Percentiles rank a stretch among this genome's conserved stretches.
phyloP scores from a whole-genome alignment of 1,140 invertebrate species.

The Cylas formicarius region DNA sequence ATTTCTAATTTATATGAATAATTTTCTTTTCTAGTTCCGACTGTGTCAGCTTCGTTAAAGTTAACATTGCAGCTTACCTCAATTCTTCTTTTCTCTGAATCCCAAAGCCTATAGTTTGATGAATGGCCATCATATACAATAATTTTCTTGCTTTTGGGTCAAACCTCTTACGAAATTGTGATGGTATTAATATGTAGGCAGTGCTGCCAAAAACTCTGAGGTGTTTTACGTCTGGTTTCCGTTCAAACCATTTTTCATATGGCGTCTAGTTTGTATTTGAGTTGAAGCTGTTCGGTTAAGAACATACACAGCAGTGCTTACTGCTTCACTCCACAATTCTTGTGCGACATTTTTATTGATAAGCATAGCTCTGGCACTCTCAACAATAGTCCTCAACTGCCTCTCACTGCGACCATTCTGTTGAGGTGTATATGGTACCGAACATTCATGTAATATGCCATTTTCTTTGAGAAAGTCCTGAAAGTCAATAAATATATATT shows the following conservation, averaged over 20 bases:
- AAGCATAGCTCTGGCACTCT: conserved; percentile 36
- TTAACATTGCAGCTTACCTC: conserved; percentile 29
- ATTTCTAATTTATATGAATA: conserved; percentile 1
- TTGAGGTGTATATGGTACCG: conserved; percentile 33
- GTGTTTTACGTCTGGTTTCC: conserved; percentile 14
- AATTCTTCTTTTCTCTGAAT: conserved; percentile 27
- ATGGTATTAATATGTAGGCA: conserved; percentile 25
- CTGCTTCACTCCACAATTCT: conserved; percentile 40
- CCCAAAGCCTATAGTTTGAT: conserved; percentile 16
- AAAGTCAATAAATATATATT: conserved; percentile 8
- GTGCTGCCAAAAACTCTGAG: conserved; percentile 34
- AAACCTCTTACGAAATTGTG: conserved; percentile 16
- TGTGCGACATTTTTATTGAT: conserved; percentile 26
- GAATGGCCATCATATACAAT: conserved; percentile 16
- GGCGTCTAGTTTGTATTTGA: conserved; percentile 3
- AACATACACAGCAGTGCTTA: conserved; percentile 38
- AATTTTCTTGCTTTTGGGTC: conserved; percentile 17
- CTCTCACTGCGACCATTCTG: conserved; percentile 41
- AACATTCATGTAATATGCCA: conserved; percentile 22
- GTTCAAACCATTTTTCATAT: conserved; percentile 23
- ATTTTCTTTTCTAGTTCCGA: conserved; percentile 3
- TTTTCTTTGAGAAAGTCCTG: conserved; percentile 21
- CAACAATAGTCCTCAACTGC: conserved; percentile 36
- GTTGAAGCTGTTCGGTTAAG: conserved; percentile 25
- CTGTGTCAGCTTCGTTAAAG: conserved; percentile 27